Conservation (phyloP, 1,140 invertebrate species). For the Lutraria rhynchaena region DNA sequence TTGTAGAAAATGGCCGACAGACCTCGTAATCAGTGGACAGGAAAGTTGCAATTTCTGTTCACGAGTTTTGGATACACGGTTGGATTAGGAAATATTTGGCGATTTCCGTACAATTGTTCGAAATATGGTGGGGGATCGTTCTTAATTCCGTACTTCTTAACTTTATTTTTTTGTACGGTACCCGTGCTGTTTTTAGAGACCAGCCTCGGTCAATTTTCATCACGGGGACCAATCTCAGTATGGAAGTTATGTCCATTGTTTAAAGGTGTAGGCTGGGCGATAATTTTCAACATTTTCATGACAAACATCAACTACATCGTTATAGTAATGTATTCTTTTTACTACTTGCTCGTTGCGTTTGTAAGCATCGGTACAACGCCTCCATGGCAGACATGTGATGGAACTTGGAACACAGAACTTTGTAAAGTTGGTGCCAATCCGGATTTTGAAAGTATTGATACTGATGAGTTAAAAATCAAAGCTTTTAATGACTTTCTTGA, state of each 20-base stretch:
- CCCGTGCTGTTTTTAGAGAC: conserved; percentile 82
- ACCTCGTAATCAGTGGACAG: conserved; percentile 70
- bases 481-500: not conserved
- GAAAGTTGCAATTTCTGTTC: conserved; percentile 81
- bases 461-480: not conserved
- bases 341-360: conserved; percentile 78
- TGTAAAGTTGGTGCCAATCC: conserved; percentile 60
- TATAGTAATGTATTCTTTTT: conserved; percentile 81
- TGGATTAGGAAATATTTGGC: conserved; percentile 74
- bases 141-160: conserved; percentile 73
- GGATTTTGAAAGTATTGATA: conserved; percentile 41
- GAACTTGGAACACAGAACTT: conserved; percentile 63
- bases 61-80: conserved; percentile 80
- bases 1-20: conserved; percentile 59
- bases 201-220: conserved; percentile 80
- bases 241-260: conserved; percentile 96
- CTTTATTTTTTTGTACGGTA: conserved; percentile 77
- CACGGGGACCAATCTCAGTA: conserved; percentile 75
- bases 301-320: conserved; percentile 82
- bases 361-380: conserved; percentile 70
- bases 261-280: conserved; percentile 95
- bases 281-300: conserved; percentile 83
- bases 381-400: conserved; percentile 72
- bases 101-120: conserved; percentile 64
- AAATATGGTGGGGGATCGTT: conserved; percentile 69